Percentiles rank a stretch among this genome's conserved stretches.
Conservation (phyloP, 2,113 vertebrate genomes). For the Thinocorus orbignyianus region DNA sequence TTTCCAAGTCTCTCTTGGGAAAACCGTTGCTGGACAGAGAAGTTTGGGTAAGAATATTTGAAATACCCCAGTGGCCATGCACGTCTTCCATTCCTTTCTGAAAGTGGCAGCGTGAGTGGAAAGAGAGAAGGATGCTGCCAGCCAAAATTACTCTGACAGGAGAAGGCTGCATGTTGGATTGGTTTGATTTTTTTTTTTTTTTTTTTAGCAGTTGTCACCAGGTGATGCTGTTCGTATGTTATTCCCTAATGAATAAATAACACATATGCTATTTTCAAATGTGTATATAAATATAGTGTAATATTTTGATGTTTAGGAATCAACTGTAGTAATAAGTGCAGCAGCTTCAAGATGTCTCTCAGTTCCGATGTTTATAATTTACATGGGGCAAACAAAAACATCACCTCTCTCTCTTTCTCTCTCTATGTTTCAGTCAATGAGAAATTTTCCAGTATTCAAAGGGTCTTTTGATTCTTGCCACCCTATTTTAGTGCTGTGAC, state of each 20-base stretch:
- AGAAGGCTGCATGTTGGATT: background rate
- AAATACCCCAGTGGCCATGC: background rate
- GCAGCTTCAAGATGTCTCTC: background rate
- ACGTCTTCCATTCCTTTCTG: background rate
- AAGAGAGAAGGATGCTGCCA: background rate
- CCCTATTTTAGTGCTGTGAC: background rate
- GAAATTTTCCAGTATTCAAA: background rate
- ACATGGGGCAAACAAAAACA: background rate
- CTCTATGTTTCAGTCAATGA: background rate
- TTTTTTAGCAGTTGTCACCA: constrained; percentile 19
- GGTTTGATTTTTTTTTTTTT: background rate
- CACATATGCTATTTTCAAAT: constrained; percentile 13
- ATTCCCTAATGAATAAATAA: constrained; percentile 33
- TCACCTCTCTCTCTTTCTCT: background rate
- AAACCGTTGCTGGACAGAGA: background rate
- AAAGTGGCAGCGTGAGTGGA: background rate
- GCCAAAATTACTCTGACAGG: background rate
- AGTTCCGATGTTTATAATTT: background rate
- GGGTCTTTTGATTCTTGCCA: background rate
- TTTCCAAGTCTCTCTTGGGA: background rate
- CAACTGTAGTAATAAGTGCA: background rate
- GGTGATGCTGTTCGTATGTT: constrained; percentile 38
- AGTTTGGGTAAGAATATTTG: background rate
- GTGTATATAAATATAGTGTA: constrained; percentile 10
- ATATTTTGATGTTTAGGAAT: constrained; percentile 33